These are phyloP conservation scores for Eriocheir sinensis DNA, from an alignment of 1,140 invertebrate species.

Conservation along the genomic window DNA sequence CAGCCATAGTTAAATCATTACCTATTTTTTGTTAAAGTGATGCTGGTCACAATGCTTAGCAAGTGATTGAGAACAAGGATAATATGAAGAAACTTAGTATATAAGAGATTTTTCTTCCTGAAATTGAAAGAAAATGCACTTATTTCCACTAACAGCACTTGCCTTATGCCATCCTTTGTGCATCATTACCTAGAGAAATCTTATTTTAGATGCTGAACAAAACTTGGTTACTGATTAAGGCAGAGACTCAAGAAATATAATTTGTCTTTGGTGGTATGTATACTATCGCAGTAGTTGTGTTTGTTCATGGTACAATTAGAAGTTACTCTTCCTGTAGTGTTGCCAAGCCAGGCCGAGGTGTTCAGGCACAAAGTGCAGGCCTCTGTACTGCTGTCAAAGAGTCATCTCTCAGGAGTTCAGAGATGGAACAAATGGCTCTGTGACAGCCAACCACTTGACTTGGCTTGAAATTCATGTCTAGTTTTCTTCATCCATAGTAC, in stretches of 20 bases:
- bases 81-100: constrained; percentile 16
- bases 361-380: constrained; percentile 38
- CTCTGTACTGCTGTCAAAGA: neutral
- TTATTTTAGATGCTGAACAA: constrained; percentile 17
- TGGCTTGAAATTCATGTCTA: constrained; percentile 67
- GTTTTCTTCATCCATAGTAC: constrained; percentile 67
- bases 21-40: neutral
- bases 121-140: neutral
- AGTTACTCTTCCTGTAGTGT: constrained; percentile 65
- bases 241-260: constrained; percentile 40
- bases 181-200: constrained; percentile 4
- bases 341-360: constrained; percentile 56
- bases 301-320: constrained; percentile 70
- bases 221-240: constrained; percentile 8
- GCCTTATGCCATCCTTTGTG: constrained; percentile 21
- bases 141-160: constrained; percentile 24
- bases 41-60: constrained; percentile 21
- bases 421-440: neutral
- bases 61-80: constrained; percentile 17
- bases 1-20: neutral
- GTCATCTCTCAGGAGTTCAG: constrained; percentile 1
- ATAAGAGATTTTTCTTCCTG: constrained; percentile 25
- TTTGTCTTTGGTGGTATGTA: constrained; percentile 69
- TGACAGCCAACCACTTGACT: constrained; percentile 54
- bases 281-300: constrained; percentile 71